Percentiles rank a stretch among this genome's conserved stretches.
Conservation (phyloP, 2,888 invertebrate species). For the Tetragnatha montana region DNA sequence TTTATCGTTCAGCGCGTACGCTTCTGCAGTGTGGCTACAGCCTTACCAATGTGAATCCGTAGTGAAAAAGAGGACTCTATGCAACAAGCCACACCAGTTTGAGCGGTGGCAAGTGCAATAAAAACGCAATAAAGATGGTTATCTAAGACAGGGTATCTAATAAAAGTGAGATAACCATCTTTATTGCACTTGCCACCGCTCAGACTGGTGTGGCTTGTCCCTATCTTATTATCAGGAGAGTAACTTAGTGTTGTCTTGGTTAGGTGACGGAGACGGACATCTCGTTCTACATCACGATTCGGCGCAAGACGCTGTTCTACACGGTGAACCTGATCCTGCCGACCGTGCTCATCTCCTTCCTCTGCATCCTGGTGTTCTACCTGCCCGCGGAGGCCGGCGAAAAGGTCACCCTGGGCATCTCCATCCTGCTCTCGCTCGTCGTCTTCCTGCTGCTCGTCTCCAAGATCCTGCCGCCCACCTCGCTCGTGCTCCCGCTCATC, state of each 20-base stretch:
- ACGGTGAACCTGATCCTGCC: slow-evolving; percentile 99
- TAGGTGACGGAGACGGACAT: slow-evolving; percentile 92
- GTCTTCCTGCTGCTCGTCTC: slow-evolving; percentile 98
- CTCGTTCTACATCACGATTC: slow-evolving; percentile 95
- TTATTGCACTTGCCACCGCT: too few relatives aligned
- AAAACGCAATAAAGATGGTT: too few relatives aligned
- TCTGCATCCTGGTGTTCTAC: slow-evolving; percentile 98
- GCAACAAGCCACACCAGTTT: too few relatives aligned
- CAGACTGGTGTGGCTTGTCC: too few relatives aligned
- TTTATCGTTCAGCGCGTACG: too few relatives aligned
- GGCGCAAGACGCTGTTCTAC: slow-evolving; percentile 98
- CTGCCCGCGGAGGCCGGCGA: slow-evolving; percentile 95
- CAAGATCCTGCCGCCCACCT: slow-evolving; percentile 99
- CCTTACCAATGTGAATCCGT: too few relatives aligned
- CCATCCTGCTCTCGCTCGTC: slow-evolving; percentile 98
- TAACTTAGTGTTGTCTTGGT: neutral
- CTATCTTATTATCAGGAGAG: too few relatives aligned
- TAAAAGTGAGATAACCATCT: neutral
- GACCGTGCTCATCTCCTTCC: slow-evolving; percentile 98
- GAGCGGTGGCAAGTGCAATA: too few relatives aligned
- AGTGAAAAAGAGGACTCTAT: too few relatives aligned
- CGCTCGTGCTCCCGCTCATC: slow-evolving; percentile 96
- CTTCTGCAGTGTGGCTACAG: too few relatives aligned
- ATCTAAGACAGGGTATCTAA: neutral
- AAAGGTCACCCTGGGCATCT: slow-evolving; percentile 89